Evolutionary conservation across 1,140 invertebrate genomes (phyloP), one percentile per base, ranked within the genome.

Genomic region (Oryzaephilus surinamensis): DNA sequence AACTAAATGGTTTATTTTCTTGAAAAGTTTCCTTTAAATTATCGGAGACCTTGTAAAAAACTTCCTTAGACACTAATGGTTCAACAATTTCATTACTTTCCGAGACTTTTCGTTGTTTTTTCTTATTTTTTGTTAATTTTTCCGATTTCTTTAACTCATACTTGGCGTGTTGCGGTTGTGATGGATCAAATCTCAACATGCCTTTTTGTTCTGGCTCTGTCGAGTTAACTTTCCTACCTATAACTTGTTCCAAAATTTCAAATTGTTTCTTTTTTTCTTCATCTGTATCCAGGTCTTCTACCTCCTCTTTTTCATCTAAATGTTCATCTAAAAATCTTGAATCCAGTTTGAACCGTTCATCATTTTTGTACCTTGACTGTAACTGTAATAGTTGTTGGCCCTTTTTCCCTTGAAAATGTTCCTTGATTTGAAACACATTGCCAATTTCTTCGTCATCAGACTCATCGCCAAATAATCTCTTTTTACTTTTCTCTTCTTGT

Each of bases 131-230:
- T 58, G 60, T 66, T 58, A 57, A 59, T 19, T 37, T 43, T 18
- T 42, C 44, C 15, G 11, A 40, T 23, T 8, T 21, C 13, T 7
- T 27, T 26, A 45, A 12, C 24, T 21, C 21, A 47, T 52, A 18
- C 48, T 44, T 7, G n/a, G 61, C 51, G 63, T 77, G 73, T 26
- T 71, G 63, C 32, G 67, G 68, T 50, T 71, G 63, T 11, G 57
- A 58, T 8, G 75, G 75, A 57, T 77, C 74, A 61, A 71, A 79
- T 36, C 75, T 59, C 16, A 76, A 49, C 74, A 77, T 77, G n/a
- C 28, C 26, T 27, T 49, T 47, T 46, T 29, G 1, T 14, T 32
- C 20, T 18, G 7, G 16, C 11, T 32, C 31, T 17, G 10, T 32
- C 2, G 31, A 3, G 10, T 6, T 32, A 4, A 32, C 11, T 32